Conservation (phyloP, 2,797 vertebrate genomes). For the Fringilla coelebs region DNA sequence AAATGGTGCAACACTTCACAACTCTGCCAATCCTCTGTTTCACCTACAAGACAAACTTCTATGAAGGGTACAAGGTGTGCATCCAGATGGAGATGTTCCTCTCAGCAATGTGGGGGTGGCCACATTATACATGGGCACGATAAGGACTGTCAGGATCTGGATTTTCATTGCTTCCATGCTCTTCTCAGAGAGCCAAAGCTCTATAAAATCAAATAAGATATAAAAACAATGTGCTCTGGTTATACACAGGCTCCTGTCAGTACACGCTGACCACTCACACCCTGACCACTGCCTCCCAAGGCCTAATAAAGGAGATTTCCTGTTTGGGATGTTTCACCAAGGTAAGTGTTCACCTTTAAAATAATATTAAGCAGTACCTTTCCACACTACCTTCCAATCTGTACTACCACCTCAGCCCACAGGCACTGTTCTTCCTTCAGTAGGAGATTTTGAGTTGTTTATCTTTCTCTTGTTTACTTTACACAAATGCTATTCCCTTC, state of each 20-base stretch:
- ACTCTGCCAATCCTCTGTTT: neutral
- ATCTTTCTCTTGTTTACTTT: conserved; percentile 9
- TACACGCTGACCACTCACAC: neutral
- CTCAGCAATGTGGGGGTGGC: neutral
- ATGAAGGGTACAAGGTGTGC: neutral
- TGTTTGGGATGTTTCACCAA: neutral
- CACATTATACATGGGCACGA: fast-evolving
- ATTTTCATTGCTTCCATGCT: neutral
- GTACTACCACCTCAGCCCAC: neutral
- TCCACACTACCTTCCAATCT: neutral
- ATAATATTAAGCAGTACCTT: neutral
- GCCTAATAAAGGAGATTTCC: neutral
- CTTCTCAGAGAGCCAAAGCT: neutral
- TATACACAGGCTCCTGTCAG: neutral
- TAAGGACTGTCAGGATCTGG: neutral
- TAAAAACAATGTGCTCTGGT: neutral
- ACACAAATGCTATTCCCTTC: conserved; percentile 19
- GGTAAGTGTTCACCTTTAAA: neutral
- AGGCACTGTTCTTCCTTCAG: neutral
- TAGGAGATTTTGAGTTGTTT: neutral
- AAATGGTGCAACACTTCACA: neutral
- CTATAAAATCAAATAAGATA: neutral
- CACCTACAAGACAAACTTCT: neutral
- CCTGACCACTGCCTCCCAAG: neutral
- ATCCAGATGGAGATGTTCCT: fast-evolving